Evolutionary conservation across 2,888 invertebrate species (phyloP), one percentile per base, ranked within the genome.

Genomic region (Drosophila prostipennis): DNA sequence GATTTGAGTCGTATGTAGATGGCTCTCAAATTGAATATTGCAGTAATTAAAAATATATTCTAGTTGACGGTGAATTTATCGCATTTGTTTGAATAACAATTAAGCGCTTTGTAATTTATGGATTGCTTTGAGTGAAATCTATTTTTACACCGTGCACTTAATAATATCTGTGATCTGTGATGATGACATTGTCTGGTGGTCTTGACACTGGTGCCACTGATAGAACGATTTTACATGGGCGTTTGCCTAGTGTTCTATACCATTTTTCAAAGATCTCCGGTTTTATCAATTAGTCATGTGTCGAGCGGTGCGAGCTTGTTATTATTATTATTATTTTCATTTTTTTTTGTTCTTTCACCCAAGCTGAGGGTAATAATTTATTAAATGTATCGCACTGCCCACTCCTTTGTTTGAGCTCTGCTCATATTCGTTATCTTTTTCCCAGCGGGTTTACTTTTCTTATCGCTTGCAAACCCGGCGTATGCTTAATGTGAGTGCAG

Each of bases 231-330:
- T 13, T 40, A 8, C 39, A 29, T 57, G 32, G 60, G 60, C 60
- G 60, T 43, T n/a, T 39, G 19, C 32, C 32, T 29, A 13, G 6
- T 34, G 19, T 19, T 36, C n/a, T 29, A 19, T 10, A 23, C 19
- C 48, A 42, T 56, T 43, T 16, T 32, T 40, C 51, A 59, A 16
- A 37, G 46, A 42, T 56, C 23, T 37, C 52, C 3, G 37, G 11
- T 42, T 43, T 43, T 29, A 29, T 51, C 58, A 69, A 76, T 87
- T 79, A 85, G 70, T 81, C 82, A 81, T 69, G 19, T 68, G 19
- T 68, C 68, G 69, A 57, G 58, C 37, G 56, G 26, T 55, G 57
- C 16, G 58, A 59, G 58, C 36, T 14, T 7, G n/a, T 56, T 57
- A 23, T 57, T 39, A n/a, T 19, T 19, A 19, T 19, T 19, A 19